Evolutionary conservation across 2,113 vertebrate genomes (phyloP), one percentile per base, ranked within the genome.

Genomic region (Melanotaenia duboulayi): DNA sequence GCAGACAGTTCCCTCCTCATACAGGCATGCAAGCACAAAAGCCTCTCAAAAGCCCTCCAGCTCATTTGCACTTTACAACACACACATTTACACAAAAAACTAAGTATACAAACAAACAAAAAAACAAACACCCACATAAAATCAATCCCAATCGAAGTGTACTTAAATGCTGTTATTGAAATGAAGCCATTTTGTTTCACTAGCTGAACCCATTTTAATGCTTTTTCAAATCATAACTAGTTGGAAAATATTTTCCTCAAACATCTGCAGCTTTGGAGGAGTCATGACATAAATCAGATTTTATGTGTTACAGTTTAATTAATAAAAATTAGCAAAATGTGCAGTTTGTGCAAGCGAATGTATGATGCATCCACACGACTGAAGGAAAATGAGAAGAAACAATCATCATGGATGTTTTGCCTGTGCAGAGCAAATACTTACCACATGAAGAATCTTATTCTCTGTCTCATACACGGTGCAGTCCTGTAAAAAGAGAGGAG

Each of bases 391-490:
- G 17, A 49, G 10, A 16, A 32, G 16, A 57, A 48, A 32, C 65
- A 23, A 55, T 61, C 17, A 63, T 42, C 8, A 22, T 19, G 39
- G 23, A 60, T 40, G 28, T 65, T 51, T 49, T 4, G 40, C 3
- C 48, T 44, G 28, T 62, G 17, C 3, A 71, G 54, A 39, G 25
- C 12, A 62, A 32, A 48, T 80, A 95, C 96, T 95, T 90, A 97
- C 96, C 95, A 97, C 96, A 25, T 97, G 96, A 65, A 97, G 95
- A 78, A 97, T 97, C 90, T 97, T 97, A 67, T 97, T 97, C 92
- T 97, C 96, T 58, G 96, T 96, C 93, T 97, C 96, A 59, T 97
- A 96, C 78, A 97, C 96, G 4, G 95, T 96, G 90, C 95, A 97
- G 88, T 97, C 95, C 96, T 97, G 86, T 40, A 50, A 67, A 64